Base-by-base conservation (phyloP, 2,113 vertebrate genomes). In the Pelmatolapia mariae region DNA sequence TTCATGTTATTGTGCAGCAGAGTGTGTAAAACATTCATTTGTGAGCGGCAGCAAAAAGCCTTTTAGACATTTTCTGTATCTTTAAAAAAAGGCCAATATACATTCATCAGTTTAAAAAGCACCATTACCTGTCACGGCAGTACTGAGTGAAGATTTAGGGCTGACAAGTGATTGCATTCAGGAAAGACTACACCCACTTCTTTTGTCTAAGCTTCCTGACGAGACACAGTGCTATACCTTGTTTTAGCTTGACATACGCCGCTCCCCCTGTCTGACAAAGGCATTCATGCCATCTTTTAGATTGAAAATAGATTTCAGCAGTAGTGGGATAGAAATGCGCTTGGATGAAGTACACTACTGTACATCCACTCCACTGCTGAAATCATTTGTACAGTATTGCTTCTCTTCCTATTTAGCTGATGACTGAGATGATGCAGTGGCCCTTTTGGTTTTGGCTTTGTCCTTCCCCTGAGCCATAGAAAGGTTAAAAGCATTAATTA, bases 101-200 rank as follows among this genome's bases (percentile, higher is more conserved):
- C 82, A 91, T 89, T 92, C 90, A 93, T 95, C 87, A 90, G 91
- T 95, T 96, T 95, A 95, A 95, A 93, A 90, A 92, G 91, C 87
- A 71, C 92, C 92, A 91, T 95, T 96, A 95, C 94, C 92, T 94
- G 93, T 93, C 93, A 90, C 83, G 90, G 85, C 88, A 83, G 87
- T 91, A 87, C 90, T 90, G 92, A 95, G 89, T 71, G 93, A 93
- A 96, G 93, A 95, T 95, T 95, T 95, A 94, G 85, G 90, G 87
- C 93, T 96, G 96, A 95, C 95, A 96, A 93, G 94, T 96, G 95
- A 96, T 96, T 95, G 95, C 91, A 94, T 93, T 91, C 92, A 29
- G 90, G 87, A 93, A 92, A 91, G 93, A 91, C 93, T 93, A 93
- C 94, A 95, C 95, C 95, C 92, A 92, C 83, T 84, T 93, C 91